Percentiles rank a stretch among this genome's conserved stretches.
Evolutionary conservation across 2,797 vertebrate genomes (phyloP).

Genomic region (Erpetoichthys calabaricus): DNA sequence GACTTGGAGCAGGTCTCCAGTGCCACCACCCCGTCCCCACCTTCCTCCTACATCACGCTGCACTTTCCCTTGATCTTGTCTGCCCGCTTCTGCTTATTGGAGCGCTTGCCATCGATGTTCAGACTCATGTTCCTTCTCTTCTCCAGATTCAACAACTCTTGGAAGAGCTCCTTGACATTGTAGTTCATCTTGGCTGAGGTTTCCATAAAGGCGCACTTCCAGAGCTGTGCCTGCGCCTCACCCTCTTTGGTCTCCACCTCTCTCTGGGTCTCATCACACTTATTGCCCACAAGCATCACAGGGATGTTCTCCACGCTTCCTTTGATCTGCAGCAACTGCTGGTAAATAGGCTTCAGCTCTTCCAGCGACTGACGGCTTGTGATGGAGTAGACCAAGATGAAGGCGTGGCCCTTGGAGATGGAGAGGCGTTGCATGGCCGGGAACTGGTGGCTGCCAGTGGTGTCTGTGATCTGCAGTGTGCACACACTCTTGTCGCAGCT

Average conservation of each 20-base stretch:
- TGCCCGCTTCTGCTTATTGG: conserved; percentile 73
- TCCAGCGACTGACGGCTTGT: conserved; percentile 86
- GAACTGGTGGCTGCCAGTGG: conserved; percentile 90
- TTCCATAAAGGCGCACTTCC: conserved; percentile 97
- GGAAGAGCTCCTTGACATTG: conserved; percentile 94
- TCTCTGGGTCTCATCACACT: conserved; percentile 84
- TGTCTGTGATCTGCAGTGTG: conserved; percentile 91
- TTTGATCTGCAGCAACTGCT: conserved; percentile 87
- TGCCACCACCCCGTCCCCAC: neutral
- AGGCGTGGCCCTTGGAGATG: conserved; percentile 91
- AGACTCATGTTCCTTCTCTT: conserved; percentile 89
- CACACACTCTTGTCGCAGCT: conserved; percentile 94
- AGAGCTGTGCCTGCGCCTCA: conserved; percentile 78
- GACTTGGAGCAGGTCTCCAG: too few species aligned
- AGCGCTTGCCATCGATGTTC: conserved; percentile 79
- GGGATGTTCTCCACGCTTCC: conserved; percentile 84
- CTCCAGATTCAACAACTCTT: conserved; percentile 92
- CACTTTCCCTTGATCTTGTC: conserved; percentile 94
- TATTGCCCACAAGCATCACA: conserved; percentile 94
- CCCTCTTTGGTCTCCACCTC: conserved; percentile 84
- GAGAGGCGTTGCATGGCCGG: conserved; percentile 92
- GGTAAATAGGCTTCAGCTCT: conserved; percentile 85
- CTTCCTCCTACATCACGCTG: conserved; percentile 66
- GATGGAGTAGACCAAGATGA: conserved; percentile 87
- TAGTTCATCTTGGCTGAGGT: conserved; percentile 96